Conservation (phyloP, 2,888 invertebrate genomes). For the Pachydiplax longipennis region DNA sequence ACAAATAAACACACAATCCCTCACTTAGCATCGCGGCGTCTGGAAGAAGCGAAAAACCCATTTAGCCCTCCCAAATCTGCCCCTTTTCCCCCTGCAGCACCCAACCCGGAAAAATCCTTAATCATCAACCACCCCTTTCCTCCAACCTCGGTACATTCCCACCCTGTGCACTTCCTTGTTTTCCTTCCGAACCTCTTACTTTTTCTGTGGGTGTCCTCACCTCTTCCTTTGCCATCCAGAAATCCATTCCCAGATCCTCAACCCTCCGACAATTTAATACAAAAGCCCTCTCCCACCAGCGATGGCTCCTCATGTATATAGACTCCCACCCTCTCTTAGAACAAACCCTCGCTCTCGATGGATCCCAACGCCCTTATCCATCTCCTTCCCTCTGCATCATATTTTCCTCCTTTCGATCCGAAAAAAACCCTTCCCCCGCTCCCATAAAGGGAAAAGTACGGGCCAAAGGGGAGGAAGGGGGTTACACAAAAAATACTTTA, state of each 20-base stretch:
- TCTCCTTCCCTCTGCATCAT: background rate
- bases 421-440: background rate
- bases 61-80: background rate
- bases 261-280: background rate
- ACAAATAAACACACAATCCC: conserved; percentile 12
- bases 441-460: background rate
- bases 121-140: conserved; percentile 24
- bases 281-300: background rate
- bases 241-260: too few species aligned
- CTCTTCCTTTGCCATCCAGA: background rate
- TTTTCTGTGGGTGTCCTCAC: background rate
- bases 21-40: background rate
- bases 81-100: background rate
- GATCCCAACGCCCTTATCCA: background rate
- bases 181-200: background rate
- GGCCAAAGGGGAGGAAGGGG: background rate
- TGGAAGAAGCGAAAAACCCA: background rate
- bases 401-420: background rate
- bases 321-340: background rate
- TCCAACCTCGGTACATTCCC: background rate
- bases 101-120: conserved; percentile 24
- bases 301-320: background rate
- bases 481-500: background rate
- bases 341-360: background rate
- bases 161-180: conserved; percentile 16